phyloP scores from a whole-genome alignment of 1,140 invertebrate species.

The Drosophila willistoni region DNA sequence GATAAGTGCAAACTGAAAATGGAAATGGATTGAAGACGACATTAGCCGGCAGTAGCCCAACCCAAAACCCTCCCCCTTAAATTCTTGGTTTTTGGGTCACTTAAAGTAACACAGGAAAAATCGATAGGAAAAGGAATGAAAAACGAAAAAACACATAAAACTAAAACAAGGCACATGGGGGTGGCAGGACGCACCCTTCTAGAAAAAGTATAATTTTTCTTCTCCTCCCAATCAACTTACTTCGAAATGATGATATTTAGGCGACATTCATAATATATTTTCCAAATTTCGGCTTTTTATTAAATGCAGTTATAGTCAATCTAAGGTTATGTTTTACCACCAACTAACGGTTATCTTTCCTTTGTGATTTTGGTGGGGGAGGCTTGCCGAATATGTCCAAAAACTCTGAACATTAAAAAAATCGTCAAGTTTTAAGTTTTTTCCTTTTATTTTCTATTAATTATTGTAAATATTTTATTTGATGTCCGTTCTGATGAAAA shows the following conservation, averaged over 20 bases:
- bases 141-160: slow-evolving; percentile 12
- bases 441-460: slow-evolving; percentile 13
- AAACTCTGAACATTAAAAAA: slow-evolving; percentile 7
- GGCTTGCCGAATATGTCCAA: neutral
- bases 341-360: slow-evolving; percentile 28
- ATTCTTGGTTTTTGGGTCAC: slow-evolving; percentile 66
- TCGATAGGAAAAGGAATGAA: slow-evolving; percentile 50
- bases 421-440: neutral
- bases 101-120: slow-evolving; percentile 66
- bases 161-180: slow-evolving; percentile 15
- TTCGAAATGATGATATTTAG: slow-evolving; percentile 90
- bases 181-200: slow-evolving; percentile 16
- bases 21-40: slow-evolving; percentile 19
- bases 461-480: slow-evolving; percentile 33
- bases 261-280: slow-evolving; percentile 87
- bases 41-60: slow-evolving; percentile 52
- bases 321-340: slow-evolving; percentile 42
- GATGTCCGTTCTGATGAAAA: slow-evolving; percentile 67
- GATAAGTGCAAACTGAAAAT: slow-evolving; percentile 67
- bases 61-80: slow-evolving; percentile 23
- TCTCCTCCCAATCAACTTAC: slow-evolving; percentile 83
- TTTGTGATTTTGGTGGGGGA: neutral
- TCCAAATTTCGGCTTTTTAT: slow-evolving; percentile 30
- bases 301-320: slow-evolving; percentile 14
- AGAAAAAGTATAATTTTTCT: neutral